Percentiles rank a stretch among this genome's conserved stretches.
These are phyloP conservation scores for Pseudonaja textilis DNA, from an alignment of 2,113 vertebrate species.

Conservation along the genomic window DNA sequence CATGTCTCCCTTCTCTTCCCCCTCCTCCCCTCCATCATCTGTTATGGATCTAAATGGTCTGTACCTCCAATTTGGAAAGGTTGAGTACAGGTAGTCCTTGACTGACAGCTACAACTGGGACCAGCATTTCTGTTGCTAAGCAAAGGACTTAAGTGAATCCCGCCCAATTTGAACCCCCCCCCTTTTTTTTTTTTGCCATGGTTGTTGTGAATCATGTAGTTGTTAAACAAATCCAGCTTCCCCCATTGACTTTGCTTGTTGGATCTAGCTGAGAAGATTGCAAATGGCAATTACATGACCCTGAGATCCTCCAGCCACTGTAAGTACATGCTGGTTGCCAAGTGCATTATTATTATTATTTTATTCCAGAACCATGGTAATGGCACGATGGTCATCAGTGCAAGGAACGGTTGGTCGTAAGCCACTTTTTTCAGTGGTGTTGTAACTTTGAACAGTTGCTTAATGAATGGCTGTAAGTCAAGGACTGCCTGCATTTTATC, in stretches of 20 bases:
- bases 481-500: slow-evolving; percentile 1
- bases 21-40: neutral
- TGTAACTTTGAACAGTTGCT: neutral
- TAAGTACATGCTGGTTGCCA: neutral
- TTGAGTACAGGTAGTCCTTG: neutral
- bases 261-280: neutral
- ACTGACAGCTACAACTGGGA: neutral
- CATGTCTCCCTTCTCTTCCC: neutral
- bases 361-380: neutral
- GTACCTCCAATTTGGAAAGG: neutral
- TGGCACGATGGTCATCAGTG: neutral
- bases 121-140: neutral
- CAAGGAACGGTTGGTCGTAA: neutral
- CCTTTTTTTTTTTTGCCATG: neutral
- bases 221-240: neutral
- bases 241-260: neutral
- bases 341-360: neutral
- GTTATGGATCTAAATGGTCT: neutral
- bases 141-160: neutral
- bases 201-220: neutral
- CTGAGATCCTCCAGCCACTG: neutral
- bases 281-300: neutral
- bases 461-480: neutral
- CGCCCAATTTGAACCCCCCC: neutral
- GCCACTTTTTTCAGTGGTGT: neutral